Percentiles rank a stretch among this genome's conserved stretches.
phyloP scores from a whole-genome alignment of 2,888 invertebrate genomes.

The Drosophila imparisetae region DNA sequence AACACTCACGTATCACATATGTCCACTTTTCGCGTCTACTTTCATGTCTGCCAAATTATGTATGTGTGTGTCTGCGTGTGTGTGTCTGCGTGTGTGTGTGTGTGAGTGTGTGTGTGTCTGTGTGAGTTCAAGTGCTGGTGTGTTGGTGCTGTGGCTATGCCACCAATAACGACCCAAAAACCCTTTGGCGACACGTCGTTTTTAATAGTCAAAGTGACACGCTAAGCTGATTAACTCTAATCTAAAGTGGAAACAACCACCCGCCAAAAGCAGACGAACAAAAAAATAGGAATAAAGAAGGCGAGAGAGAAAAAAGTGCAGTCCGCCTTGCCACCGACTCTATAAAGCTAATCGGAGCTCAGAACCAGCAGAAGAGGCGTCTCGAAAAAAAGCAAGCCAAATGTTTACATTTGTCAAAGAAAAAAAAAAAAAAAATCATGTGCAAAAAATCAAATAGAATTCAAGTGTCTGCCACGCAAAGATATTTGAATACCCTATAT shows the following conservation, averaged over 20 bases:
- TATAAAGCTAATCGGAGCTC: slow-evolving; percentile 24
- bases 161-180: slow-evolving; percentile 51
- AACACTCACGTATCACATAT: slow-evolving; percentile 45
- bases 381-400: slow-evolving; percentile 32
- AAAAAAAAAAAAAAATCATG: slow-evolving; percentile 27
- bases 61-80: slow-evolving; percentile 3
- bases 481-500: slow-evolving; percentile 21
- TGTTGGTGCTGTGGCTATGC: slow-evolving; percentile 32
- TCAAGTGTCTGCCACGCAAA: background rate
- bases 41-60: background rate
- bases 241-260: slow-evolving; percentile 59
- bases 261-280: slow-evolving; percentile 30
- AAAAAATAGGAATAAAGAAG: slow-evolving; percentile 19
- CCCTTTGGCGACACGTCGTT: slow-evolving; percentile 61
- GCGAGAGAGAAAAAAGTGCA: slow-evolving; percentile 32
- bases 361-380: slow-evolving; percentile 5
- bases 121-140: slow-evolving; percentile 1
- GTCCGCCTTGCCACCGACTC: slow-evolving; percentile 40
- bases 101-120: slow-evolving; percentile 8
- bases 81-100: slow-evolving; percentile 1
- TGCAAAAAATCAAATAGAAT: slow-evolving; percentile 23
- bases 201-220: slow-evolving; percentile 77
- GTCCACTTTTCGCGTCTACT: slow-evolving; percentile 20
- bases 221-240: slow-evolving; percentile 79
- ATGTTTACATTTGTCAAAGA: slow-evolving; percentile 77